Conservation (phyloP, 1,140 invertebrate species). For the Stenopsyche tienmushanensis region DNA sequence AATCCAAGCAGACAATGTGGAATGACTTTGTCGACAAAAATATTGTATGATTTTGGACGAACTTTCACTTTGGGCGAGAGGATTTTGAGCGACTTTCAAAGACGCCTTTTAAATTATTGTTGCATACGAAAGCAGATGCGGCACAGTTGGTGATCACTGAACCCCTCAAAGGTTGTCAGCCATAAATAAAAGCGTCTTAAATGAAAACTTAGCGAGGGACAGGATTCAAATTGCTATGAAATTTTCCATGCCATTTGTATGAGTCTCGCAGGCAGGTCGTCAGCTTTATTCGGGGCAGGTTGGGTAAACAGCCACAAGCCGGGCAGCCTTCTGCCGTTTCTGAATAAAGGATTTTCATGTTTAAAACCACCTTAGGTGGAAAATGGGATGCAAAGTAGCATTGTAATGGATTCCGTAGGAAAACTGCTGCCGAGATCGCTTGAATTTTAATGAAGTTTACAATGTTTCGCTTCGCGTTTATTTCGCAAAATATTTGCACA, state of each 20-base stretch:
- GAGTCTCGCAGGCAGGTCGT: neutral
- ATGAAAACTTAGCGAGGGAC: neutral
- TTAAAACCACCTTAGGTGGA: conserved; percentile 29
- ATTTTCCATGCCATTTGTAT: conserved; percentile 14
- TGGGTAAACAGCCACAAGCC: conserved; percentile 10
- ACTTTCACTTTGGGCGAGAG: no score
- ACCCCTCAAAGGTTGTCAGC: neutral
- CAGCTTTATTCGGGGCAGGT: conserved; percentile 7
- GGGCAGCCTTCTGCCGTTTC: conserved; percentile 1
- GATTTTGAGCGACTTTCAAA: no score
- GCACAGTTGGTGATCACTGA: no score
- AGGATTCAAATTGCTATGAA: neutral
- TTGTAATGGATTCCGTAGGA: conserved; percentile 38
- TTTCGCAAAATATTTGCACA: neutral
- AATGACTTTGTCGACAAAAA: no score
- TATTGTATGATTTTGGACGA: no score
- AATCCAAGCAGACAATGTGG: no score
- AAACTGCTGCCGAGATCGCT: conserved; percentile 28
- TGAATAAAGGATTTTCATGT: conserved; percentile 37
- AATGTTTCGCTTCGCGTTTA: conserved; percentile 11
- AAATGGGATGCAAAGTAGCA: conserved; percentile 37
- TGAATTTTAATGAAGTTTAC: conserved; percentile 38
- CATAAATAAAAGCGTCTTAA: neutral
- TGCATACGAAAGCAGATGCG: no score
- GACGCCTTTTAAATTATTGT: no score